Evolutionary conservation across 2,797 vertebrate species (phyloP).

Genomic region (Sphenopsis melanotis): DNA sequence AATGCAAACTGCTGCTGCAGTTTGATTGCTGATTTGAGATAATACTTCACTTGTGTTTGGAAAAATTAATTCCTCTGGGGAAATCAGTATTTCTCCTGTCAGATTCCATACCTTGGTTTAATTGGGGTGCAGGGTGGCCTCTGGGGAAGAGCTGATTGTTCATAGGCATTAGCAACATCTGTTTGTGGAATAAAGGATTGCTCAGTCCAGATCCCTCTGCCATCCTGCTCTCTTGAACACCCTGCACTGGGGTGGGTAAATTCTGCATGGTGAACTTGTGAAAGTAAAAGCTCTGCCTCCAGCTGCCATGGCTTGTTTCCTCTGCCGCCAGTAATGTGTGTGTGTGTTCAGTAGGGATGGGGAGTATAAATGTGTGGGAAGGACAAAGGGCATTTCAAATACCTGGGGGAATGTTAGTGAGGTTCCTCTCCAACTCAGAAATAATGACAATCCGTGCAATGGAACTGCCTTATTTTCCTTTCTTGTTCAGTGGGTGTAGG

Average conservation of each 20-base stretch:
- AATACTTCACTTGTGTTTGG: neutral
- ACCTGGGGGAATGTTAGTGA: neutral
- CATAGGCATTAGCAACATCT: neutral
- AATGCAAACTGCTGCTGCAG: neutral
- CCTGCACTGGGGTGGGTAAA: neutral
- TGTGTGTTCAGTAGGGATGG: neutral
- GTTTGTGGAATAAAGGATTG: neutral
- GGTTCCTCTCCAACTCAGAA: neutral
- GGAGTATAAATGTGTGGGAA: neutral
- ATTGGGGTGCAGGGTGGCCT: neutral
- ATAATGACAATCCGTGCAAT: neutral
- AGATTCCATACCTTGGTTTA: neutral
- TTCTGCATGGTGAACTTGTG: neutral
- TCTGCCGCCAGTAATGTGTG: neutral
- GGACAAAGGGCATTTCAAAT: neutral
- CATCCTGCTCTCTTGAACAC: neutral
- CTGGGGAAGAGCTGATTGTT: neutral
- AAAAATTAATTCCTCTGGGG: constrained; percentile 14
- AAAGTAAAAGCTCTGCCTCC: neutral
- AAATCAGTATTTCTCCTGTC: constrained; percentile 21
- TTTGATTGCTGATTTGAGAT: constrained; percentile 5
- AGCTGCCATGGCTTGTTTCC: neutral
- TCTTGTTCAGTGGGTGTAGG: neutral
- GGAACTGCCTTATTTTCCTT: neutral
- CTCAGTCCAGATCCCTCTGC: neutral